Conservation (phyloP, 2,797 vertebrate genomes). For the Monodelphis domestica region DNA sequence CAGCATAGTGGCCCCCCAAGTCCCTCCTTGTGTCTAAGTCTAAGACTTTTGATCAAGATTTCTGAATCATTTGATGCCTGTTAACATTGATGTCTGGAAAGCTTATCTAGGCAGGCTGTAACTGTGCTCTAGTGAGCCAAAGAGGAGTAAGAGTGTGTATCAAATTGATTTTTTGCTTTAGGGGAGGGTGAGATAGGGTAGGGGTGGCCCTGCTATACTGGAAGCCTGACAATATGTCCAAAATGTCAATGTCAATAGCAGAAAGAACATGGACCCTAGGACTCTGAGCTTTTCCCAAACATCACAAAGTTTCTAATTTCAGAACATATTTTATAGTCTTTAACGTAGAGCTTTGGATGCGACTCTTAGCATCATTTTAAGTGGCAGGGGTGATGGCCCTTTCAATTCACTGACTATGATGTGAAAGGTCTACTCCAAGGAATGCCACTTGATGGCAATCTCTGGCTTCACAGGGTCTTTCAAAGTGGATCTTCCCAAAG, state of each 20-base stretch:
- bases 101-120: background rate
- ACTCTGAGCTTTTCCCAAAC: background rate
- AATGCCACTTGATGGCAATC: background rate
- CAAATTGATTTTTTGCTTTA: background rate
- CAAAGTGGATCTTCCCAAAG: background rate
- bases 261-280: background rate
- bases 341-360: background rate
- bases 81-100: conserved; percentile 28
- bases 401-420: background rate
- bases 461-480: background rate
- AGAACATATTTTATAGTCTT: background rate
- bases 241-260: background rate
- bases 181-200: background rate
- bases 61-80: conserved; percentile 36
- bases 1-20: background rate
- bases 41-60: background rate
- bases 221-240: background rate
- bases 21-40: background rate
- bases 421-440: background rate
- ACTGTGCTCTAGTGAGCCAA: background rate
- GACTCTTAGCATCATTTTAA: background rate
- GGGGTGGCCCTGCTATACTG: background rate
- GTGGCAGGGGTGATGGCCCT: background rate
- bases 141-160: background rate
- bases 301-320: background rate